Base-by-base conservation (phyloP, 2,888 invertebrate species). In the Spisula subtruncata region DNA sequence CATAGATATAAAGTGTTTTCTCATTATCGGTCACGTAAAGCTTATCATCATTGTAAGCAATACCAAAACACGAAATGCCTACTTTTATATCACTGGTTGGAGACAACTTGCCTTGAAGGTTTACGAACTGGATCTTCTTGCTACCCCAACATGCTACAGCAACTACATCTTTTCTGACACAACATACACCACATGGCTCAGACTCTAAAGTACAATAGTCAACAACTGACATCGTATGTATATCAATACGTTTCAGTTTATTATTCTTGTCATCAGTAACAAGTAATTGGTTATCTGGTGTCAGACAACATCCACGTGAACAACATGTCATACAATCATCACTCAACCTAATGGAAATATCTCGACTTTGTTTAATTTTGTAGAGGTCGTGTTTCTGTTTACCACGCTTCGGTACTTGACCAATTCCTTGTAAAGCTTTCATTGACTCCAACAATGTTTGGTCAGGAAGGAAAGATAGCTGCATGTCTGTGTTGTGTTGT, bases 181-280 rank as follows among this genome's bases (percentile, higher is more conserved):
- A 83, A 46, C 83, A 83, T 16, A 83, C 83, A 14, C 71, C 46
- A 16, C 6, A 46, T 0, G 83, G 71, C 1, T 1, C 25, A 25
- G 0, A n/a, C 20, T 56, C 60, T 29, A 86, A 66, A 48, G 35
- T 66, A 29, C 86, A 86, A 60, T 60, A 66, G n/a, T 54, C 66
- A 41, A 54, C 81, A 1, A 86, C 66, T 56, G 48, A 48, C 48
- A 84, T 66, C n/a, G 6, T 66, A 0, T 14, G 8, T 25, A 66
- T 66, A 46, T 86, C 79, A 46, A 56, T 20, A 18, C 86, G 66
- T 48, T 86, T 86, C 18, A 86, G 81, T 35, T 86, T 86, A 18
- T 46, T 86, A 29, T 86, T 86, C 20, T 60, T n/a, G 0, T 10
- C 0, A 66, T 86, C 86, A 32, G 60, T 54, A 20, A 86, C 29